Conservation (phyloP, 1,140 invertebrate species). For the Hycleus cichorii region DNA sequence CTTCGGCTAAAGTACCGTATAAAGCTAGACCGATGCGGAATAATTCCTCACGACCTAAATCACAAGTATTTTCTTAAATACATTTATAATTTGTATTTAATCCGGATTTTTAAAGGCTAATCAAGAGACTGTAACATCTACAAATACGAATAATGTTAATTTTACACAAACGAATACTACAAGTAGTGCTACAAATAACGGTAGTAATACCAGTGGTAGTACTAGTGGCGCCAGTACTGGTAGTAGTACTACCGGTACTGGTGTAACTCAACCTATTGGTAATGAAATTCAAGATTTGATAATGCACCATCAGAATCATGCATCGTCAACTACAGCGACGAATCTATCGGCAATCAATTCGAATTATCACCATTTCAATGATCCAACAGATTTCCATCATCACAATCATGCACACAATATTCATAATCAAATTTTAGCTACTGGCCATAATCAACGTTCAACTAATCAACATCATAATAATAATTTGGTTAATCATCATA, state of each 20-base stretch:
- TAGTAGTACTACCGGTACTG: conserved; percentile 21
- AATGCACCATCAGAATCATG: conserved; percentile 39
- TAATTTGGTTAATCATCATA: conserved; percentile 33
- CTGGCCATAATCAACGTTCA: conserved; percentile 32
- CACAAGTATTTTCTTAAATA: conserved; percentile 16
- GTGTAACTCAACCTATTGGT: conserved; percentile 29
- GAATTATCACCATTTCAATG: conserved; percentile 38
- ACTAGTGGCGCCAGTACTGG: conserved; percentile 12
- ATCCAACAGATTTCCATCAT: conserved; percentile 37
- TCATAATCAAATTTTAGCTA: conserved; percentile 35
- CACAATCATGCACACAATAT: conserved; percentile 37
- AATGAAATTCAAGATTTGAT: conserved; percentile 40
- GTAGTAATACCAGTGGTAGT: conserved; percentile 14
- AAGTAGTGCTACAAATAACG: conserved; percentile 21
- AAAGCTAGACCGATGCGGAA: conserved; percentile 43
- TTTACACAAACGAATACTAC: conserved; percentile 21
- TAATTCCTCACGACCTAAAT: conserved; percentile 24
- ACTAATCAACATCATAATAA: conserved; percentile 30
- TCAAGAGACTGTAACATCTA: conserved; percentile 13
- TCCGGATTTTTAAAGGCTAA: conserved; percentile 2
- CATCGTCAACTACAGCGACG: conserved; percentile 26
- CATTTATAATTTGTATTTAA: no score
- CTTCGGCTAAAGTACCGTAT: conserved; percentile 47
- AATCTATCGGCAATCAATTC: conserved; percentile 31
- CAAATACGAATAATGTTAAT: conserved; percentile 12